Percentiles rank a stretch among this genome's conserved stretches.
These are phyloP conservation scores for Nixonia krombeini DNA, from an alignment of 1,140 invertebrate species.

Conservation along the genomic window DNA sequence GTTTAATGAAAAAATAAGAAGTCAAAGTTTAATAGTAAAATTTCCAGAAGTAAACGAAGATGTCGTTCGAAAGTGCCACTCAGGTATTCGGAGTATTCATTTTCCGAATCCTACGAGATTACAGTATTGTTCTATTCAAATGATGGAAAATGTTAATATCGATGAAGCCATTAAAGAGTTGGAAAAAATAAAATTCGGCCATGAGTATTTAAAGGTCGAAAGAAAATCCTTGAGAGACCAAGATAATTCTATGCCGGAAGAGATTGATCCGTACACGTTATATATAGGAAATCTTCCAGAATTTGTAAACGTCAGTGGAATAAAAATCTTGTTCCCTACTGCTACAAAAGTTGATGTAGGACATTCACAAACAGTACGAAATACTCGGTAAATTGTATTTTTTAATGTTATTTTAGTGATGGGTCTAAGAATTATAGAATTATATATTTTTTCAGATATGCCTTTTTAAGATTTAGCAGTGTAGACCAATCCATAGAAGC, in stretches of 20 bases:
- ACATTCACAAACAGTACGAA: constrained; percentile 78
- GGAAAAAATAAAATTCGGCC: constrained; percentile 75
- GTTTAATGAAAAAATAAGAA: constrained; percentile 70
- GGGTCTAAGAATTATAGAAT: not conserved
- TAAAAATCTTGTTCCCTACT: constrained; percentile 75
- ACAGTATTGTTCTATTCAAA: constrained; percentile 78
- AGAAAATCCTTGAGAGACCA: constrained; percentile 74
- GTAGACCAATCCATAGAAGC: constrained; percentile 76
- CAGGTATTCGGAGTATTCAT: constrained; percentile 76
- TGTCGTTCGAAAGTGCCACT: constrained; percentile 74
- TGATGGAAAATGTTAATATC: constrained; percentile 73
- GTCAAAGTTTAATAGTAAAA: constrained; percentile 74
- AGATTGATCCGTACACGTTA: constrained; percentile 79
- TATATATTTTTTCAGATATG: no score
- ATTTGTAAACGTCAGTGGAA: constrained; percentile 75
- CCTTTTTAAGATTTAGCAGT: constrained; percentile 76
- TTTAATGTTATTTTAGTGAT: constrained; percentile 3
- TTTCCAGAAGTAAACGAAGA: constrained; percentile 76
- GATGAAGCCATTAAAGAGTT: constrained; percentile 75
- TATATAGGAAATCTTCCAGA: constrained; percentile 80
- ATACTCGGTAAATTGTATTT: constrained; percentile 70
- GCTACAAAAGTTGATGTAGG: constrained; percentile 77
- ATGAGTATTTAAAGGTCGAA: constrained; percentile 75
- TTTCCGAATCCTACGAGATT: constrained; percentile 76
- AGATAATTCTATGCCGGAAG: constrained; percentile 73